phyloP scores from a whole-genome alignment of 2,888 invertebrate species.

The Cerceris ruficornis region DNA sequence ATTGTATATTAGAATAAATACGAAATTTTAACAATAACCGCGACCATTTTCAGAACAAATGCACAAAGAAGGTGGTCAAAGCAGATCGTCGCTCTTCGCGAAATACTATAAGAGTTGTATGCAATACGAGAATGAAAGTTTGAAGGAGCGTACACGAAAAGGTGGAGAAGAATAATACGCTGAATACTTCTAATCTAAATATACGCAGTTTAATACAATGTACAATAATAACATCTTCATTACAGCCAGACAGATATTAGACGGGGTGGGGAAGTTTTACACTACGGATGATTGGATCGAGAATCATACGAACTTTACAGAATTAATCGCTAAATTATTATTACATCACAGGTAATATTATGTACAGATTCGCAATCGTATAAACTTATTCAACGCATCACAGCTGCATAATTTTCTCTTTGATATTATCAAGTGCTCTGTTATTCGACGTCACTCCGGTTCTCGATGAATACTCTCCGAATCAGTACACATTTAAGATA shows the following conservation, averaged over 20 bases:
- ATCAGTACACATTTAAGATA: conserved; percentile 64
- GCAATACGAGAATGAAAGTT: conserved; percentile 56
- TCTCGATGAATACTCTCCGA: conserved; percentile 58
- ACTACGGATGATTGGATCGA: conserved; percentile 28
- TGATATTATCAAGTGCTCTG: conserved; percentile 64
- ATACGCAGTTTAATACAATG: conserved; percentile 14
- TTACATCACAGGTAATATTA: conserved; percentile 62
- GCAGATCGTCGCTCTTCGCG: conserved; percentile 35
- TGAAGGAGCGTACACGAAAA: conserved; percentile 45
- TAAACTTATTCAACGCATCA: conserved; percentile 18
- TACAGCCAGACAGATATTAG: conserved; percentile 58
- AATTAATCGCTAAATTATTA: conserved; percentile 62
- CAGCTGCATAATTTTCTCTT: not conserved
- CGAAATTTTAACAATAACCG: not conserved
- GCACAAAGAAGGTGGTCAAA: conserved; percentile 27
- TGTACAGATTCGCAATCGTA: conserved; percentile 3
- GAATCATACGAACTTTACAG: conserved; percentile 53
- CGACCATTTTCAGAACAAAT: conserved; percentile 61
- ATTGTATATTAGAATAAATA: not conserved
- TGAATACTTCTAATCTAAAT: conserved; percentile 11
- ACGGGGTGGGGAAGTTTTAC: conserved; percentile 63
- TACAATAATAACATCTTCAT: conserved; percentile 23
- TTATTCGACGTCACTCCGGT: conserved; percentile 72
- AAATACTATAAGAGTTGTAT: conserved; percentile 70
- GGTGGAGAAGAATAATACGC: conserved; percentile 48